Conservation (phyloP, 2,888 invertebrate species). For the Mesochorus sp. region DNA sequence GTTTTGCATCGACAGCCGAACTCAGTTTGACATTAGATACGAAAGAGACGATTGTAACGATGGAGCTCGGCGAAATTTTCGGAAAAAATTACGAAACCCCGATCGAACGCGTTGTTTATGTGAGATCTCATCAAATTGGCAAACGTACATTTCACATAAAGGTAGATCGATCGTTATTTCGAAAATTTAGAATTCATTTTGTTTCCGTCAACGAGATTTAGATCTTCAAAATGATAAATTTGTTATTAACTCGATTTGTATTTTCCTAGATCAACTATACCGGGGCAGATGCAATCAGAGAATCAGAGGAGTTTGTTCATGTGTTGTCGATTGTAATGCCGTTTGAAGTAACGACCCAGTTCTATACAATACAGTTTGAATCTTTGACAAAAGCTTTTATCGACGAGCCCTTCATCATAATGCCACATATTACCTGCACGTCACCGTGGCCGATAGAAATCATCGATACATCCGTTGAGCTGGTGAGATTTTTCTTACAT, state of each 20-base stretch:
- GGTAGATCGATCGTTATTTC: constrained; percentile 76
- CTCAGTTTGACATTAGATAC: constrained; percentile 75
- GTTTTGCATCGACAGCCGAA: constrained; percentile 70
- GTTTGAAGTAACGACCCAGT: constrained; percentile 87
- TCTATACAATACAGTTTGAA: constrained; percentile 86
- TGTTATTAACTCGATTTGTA: not conserved
- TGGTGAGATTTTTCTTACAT: constrained; percentile 79
- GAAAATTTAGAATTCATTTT: not conserved
- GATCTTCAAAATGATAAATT: not conserved
- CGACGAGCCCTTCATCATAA: constrained; percentile 87
- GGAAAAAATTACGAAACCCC: constrained; percentile 83
- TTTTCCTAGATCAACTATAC: constrained; percentile 77
- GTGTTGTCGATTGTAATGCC: constrained; percentile 87
- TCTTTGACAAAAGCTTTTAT: constrained; percentile 87
- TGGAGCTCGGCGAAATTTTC: constrained; percentile 81
- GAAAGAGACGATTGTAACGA: constrained; percentile 71
- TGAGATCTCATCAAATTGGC: constrained; percentile 86
- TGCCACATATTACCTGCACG: constrained; percentile 87
- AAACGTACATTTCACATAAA: constrained; percentile 85
- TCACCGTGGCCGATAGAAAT: constrained; percentile 89
- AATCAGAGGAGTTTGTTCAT: constrained; percentile 85
- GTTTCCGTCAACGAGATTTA: too few species aligned
- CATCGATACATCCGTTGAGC: constrained; percentile 86
- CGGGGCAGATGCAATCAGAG: constrained; percentile 70
- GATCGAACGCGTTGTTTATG: constrained; percentile 85